Evolutionary conservation across 2,113 vertebrate genomes (phyloP), one percentile per base, ranked within the genome.

Genomic region (Calidris pygmaea): DNA sequence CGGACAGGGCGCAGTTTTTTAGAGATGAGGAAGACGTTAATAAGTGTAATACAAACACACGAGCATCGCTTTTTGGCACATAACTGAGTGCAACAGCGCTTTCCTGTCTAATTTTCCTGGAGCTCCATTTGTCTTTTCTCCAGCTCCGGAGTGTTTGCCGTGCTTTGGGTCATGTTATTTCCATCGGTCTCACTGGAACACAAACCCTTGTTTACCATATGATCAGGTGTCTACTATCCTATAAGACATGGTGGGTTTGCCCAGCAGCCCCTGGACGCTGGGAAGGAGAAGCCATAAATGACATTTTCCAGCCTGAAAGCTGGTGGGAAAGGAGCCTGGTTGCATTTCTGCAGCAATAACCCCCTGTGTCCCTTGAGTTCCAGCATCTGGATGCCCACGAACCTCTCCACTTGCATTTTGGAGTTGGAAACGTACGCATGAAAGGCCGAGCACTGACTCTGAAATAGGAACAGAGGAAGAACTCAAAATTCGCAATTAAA

Each of bases 231-330:
- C 41, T 68, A 41, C 27, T 14, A 62, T 56, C 12, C 32, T 70
- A 3, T 16, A 14, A 62, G 41, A 27, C 12, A 23, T 3, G 0
- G 2, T 34, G 55, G 5, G 27, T 47, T 35, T 50, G 32, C 77
- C 26, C 63, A 59, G 29, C 37, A 47, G 32, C 4, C 43, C 37
- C 43, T 1, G 1, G 56, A 22, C 24, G 15, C 6, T 0, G 1
- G 15, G 37, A 32, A 50, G 50, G 56, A 87, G 35, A 65, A 71
- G 27, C 22, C 48, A 30, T 18, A 6, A 56, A 76, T 9, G 30
- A 9, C 5, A 45, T 62, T 92, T 76, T 77, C 52, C 39, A 86
- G 11, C 43, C 9, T 70, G 9, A 50, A 72, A 71, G 6, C 39
- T 76, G 43, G 14, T 39, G 39, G 70, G 82, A 59, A 82, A 32